Evolutionary conservation across 2,797 vertebrate species (phyloP), one percentile per base, ranked within the genome.

Genomic region (Chelon auratus): DNA sequence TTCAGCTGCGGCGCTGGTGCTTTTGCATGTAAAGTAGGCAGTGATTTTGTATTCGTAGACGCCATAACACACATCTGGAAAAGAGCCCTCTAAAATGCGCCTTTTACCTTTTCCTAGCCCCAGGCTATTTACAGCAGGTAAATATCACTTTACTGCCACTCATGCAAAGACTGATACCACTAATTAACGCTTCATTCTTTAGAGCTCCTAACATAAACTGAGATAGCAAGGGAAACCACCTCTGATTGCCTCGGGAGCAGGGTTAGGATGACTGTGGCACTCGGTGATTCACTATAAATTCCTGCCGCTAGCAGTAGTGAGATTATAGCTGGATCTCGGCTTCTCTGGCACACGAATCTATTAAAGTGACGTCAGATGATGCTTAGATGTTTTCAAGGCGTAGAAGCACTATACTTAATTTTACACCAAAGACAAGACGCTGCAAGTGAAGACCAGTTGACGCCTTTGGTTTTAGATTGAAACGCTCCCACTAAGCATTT

Each of bases 401-500:
- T 18, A n/a, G 22, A 22, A 22, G 22, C 22, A 22, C 20, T 33
- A 15, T 17, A 13, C 17, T 33, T 3, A 20, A 14, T 20, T 33
- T 59, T 1, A 17, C 15, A 9, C 3, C 11, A 3, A 2, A 9
- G 5, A 17, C 5, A 13, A 9, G 1, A 33, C 42, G 1, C 12
- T 37, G 11, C 36, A 22, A 24, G 42, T 54, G 10, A 33, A 45
- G 17, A 63, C 45, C 20, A 14, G 42, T 18, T 54, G n/a, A 22
- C 20, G 36, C 30, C 6, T 66, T 60, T n/a, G 2, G 15, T 61
- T 53, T 57, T 22, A 20, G 18, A 33, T 33, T 60, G 18, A 81
- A 75, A 66, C 56, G 3, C 65, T 56, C 36, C 51, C 33, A 10
- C 22, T 70, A 40, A 13, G 59, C 60, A 66, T 87, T 89, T 84